Base-by-base conservation (phyloP, 35 echinoderm and acorn worm species). In the Acanthaster planci region DNA sequence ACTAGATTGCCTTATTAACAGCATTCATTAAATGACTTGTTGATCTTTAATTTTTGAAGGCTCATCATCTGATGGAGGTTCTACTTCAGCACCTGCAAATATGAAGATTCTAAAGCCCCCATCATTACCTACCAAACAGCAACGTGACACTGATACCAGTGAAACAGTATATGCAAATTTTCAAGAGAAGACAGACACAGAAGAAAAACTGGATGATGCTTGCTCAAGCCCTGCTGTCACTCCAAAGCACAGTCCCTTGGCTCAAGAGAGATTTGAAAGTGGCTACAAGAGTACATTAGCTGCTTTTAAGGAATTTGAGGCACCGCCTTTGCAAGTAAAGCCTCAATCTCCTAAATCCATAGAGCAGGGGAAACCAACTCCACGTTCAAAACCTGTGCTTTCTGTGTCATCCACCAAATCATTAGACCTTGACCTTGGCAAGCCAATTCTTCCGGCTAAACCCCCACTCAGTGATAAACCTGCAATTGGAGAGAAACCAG, bases 201-300 rank as follows among this genome's bases (percentile, higher is more conserved):
- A 72, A 34, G 64, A 29, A 34, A 72, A 72, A 72, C 10, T 34
- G 34, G 64, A 26, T 26, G 64, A 72, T 23, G 64, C 34, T 30
- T 47, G 4, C 4, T 72, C 10, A 26, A 72, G 64, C 23, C 64
- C 64, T 34, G 42, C 42, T 12, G 21, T 72, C 26, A 72, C 64
- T 26, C 64, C 64, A 72, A 72, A 72, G 9, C 64, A 72, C 10
- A 72, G 64, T 26, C 64, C 64, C n/a, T 34, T 72, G 34, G 64
- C 64, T 29, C 64, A 72, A 34, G 64, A 72, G 64, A 72, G 64
- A 72, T 72, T 72, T 30, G 64, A 72, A 26, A 72, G 64, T 72
- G 64, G 64, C 23, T 72, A 72, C 64, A 72, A 72, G 29, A 72
- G 10, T 26, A 72, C 64, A 31, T 34, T 72, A 8, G 64, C 64